A percentile compares a stretch with the other conserved stretches of the same genome.
Evolutionary conservation across 2,888 invertebrate genomes (phyloP).

Genomic region (Lysandra bellargus): DNA sequence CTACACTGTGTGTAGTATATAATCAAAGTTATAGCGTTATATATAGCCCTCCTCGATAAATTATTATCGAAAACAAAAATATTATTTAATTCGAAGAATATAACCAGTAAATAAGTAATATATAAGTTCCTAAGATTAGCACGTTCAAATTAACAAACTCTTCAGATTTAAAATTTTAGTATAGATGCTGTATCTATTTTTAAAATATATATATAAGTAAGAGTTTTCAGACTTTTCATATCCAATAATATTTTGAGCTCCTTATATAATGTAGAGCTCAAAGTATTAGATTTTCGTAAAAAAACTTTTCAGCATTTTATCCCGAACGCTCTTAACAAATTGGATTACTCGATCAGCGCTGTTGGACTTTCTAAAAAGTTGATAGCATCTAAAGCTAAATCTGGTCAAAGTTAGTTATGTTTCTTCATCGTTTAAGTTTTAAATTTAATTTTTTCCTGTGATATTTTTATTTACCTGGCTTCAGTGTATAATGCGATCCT

Average conservation of each 20-base stretch:
- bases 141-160: too few species aligned
- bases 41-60: too few species aligned
- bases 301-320: not conserved
- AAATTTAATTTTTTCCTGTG: not conserved
- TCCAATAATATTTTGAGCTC: not conserved
- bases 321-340: conserved; percentile 9
- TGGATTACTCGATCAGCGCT: not conserved
- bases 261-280: not conserved
- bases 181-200: not conserved
- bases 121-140: too few species aligned
- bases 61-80: too few species aligned
- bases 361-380: conserved; percentile 1
- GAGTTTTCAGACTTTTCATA: not conserved
- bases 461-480: not conserved
- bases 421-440: not conserved
- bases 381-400: not conserved
- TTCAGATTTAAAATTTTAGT: too few species aligned
- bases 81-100: too few species aligned
- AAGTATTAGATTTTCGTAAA: not conserved
- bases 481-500: too few species aligned
- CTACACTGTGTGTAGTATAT: too few species aligned
- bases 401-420: not conserved
- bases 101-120: too few species aligned
- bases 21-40: too few species aligned
- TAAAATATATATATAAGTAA: not conserved